Evolutionary conservation across 2,113 vertebrate genomes (phyloP).

Genomic region (Polyodon spathula): DNA sequence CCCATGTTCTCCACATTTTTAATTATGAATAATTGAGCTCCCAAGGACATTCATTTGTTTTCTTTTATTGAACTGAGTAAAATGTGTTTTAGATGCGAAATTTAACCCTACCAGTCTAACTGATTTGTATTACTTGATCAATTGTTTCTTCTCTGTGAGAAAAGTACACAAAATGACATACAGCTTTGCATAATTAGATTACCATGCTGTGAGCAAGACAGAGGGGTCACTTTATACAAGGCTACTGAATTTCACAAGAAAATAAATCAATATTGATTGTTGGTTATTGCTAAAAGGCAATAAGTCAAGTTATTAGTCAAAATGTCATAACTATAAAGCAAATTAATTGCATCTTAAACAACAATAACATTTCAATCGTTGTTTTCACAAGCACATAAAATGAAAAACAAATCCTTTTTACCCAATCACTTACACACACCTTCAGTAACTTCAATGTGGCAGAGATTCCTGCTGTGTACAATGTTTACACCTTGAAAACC

Average conservation of each 20-base stretch:
- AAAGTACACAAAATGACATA: slow-evolving; percentile 42
- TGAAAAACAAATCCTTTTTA: too few relatives aligned
- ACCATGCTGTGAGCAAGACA: slow-evolving; percentile 35
- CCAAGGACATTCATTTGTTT: too few relatives aligned
- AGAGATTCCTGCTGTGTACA: slow-evolving; percentile 27
- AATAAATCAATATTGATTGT: slow-evolving; percentile 38
- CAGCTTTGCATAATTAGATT: slow-evolving; percentile 54
- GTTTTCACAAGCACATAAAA: too few relatives aligned
- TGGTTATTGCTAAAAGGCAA: neutral
- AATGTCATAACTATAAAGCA: too few relatives aligned
- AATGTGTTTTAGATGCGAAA: too few relatives aligned
- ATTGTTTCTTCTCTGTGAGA: slow-evolving; percentile 44
- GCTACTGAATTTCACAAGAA: slow-evolving; percentile 38
- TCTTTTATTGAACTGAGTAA: too few relatives aligned
- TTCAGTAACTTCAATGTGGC: neutral
- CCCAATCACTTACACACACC: too few relatives aligned
- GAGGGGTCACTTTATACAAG: slow-evolving; percentile 29
- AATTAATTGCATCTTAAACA: too few relatives aligned
- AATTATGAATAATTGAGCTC: too few relatives aligned
- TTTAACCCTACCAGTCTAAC: slow-evolving; percentile 31
- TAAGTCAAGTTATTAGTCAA: too few relatives aligned
- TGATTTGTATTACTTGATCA: slow-evolving; percentile 48
- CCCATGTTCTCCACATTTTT: too few relatives aligned
- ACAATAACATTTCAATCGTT: too few relatives aligned
- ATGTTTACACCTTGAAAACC: slow-evolving; percentile 36